Base-by-base conservation (phyloP, 2,888 invertebrate genomes). In the Drosophila prolongata region DNA sequence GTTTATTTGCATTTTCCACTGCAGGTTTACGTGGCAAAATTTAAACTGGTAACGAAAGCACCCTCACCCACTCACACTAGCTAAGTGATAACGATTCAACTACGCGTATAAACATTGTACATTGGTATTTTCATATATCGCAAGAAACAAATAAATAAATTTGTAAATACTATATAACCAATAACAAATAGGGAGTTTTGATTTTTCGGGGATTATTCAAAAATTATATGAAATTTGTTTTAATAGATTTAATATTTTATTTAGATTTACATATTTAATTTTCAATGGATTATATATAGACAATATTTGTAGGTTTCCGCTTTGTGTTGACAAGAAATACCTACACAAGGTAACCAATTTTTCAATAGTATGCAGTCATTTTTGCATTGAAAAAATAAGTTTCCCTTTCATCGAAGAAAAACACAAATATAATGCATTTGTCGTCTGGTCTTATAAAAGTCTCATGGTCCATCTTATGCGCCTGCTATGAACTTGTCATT, bases 401-500 rank as follows among this genome's bases (percentile, higher is more conserved):
- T 70, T 70, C 72, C 55, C 70, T 70, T 70, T 70, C 70, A 50
- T 24, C 43, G 27, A 49, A 35, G 3, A 34, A 44, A 35, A 62
- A 49, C 38, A 43, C 49, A 42, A 47, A 50, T 38, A 35, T n/a
- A 37, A 47, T 60, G 11, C 19, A n/a, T 24, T 19, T 64, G 40
- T 27, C n/a, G 59, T 47, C 56, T 34, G 40, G 42, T 44, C 46
- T 44, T 67, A 60, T 73, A 56, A 67, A 65, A 65, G 73, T 72
- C 58, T 72, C 52, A 60, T 37, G 53, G 69, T 42, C 46, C 59
- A 47, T 19, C n/a, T 10, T 13, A 19, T 38, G 40, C 54, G 53
- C 43, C 52, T 74, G 68, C 68, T 61, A 61, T 75, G 75, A 74
- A 68, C 74, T 74, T 74, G 74, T 74, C 74, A 74, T 74, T 74